These are phyloP conservation scores for Drosophila dives DNA, from an alignment of 2,888 invertebrate species.

Conservation along the genomic window DNA sequence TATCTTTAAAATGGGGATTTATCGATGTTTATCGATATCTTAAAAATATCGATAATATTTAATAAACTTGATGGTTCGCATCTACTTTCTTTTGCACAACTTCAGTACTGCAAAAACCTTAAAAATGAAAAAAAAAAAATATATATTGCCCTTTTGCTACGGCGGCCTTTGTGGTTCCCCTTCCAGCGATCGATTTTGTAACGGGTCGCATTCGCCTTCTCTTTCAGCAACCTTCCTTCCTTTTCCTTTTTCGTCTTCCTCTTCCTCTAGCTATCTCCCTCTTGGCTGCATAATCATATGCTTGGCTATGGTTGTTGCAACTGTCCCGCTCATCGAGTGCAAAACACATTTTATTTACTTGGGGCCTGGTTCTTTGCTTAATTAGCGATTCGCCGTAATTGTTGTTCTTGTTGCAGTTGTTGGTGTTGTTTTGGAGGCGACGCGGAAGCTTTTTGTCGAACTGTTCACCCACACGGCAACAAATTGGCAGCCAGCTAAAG, in stretches of 20 bases:
- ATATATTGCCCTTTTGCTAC: not conserved
- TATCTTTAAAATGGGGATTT: not conserved
- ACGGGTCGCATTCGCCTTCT: not conserved
- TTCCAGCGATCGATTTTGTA: not conserved
- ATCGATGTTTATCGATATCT: not conserved
- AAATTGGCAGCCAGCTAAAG: conserved; percentile 35
- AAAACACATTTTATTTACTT: conserved; percentile 75
- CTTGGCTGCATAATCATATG: not conserved
- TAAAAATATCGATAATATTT: not conserved
- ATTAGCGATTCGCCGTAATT: conserved; percentile 61
- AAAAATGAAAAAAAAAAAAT: not conserved
- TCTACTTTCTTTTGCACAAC: not conserved
- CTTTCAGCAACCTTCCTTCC: not conserved
- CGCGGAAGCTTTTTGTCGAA: conserved; percentile 57
- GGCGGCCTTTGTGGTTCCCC: not conserved
- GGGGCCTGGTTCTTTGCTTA: conserved; percentile 59
- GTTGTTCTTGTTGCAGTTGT: conserved; percentile 21
- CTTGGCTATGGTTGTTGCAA: conserved; percentile 6
- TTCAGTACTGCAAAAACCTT: not conserved
- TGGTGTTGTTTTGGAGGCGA: conserved; percentile 26
- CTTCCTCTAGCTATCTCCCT: conserved; percentile 1
- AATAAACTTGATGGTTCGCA: not conserved
- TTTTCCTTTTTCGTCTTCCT: not conserved
- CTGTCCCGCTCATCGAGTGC: conserved; percentile 43
- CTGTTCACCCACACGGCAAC: conserved; percentile 45